Conservation (phyloP, 2,113 vertebrate genomes). For the Nothocercus julius region DNA sequence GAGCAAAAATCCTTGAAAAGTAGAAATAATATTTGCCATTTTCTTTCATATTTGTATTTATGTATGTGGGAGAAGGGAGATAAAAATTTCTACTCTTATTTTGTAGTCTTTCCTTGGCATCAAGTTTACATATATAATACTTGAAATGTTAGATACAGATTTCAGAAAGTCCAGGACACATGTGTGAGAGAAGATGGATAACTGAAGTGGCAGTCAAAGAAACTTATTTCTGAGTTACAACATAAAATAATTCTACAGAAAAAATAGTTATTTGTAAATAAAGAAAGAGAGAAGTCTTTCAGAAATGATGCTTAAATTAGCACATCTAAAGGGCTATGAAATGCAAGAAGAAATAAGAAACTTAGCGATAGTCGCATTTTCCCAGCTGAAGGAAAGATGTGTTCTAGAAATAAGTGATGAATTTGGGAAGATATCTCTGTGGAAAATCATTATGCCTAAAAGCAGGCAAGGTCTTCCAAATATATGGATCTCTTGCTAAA, state of each 20-base stretch:
- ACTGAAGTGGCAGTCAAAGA: background rate
- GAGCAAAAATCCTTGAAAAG: background rate
- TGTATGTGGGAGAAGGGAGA: background rate
- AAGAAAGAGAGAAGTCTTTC: background rate
- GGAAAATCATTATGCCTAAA: background rate
- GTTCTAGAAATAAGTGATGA: background rate
- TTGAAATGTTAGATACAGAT: background rate
- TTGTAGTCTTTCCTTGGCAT: background rate
- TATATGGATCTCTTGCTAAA: background rate
- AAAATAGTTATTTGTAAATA: background rate
- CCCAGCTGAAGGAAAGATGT: background rate
- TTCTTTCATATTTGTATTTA: background rate
- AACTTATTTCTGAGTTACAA: background rate
- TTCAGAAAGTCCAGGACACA: background rate
- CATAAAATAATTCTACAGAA: background rate
- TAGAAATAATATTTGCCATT: background rate
- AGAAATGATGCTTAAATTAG: background rate
- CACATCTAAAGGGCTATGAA: background rate
- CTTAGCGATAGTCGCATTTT: accelerated
- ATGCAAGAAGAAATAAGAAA: background rate
- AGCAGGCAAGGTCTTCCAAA: background rate
- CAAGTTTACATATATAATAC: background rate
- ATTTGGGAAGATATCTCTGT: background rate
- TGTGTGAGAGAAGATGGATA: background rate
- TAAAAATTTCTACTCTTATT: background rate